Conservation (phyloP, 2,113 vertebrate genomes). For the Maylandia zebra region DNA sequence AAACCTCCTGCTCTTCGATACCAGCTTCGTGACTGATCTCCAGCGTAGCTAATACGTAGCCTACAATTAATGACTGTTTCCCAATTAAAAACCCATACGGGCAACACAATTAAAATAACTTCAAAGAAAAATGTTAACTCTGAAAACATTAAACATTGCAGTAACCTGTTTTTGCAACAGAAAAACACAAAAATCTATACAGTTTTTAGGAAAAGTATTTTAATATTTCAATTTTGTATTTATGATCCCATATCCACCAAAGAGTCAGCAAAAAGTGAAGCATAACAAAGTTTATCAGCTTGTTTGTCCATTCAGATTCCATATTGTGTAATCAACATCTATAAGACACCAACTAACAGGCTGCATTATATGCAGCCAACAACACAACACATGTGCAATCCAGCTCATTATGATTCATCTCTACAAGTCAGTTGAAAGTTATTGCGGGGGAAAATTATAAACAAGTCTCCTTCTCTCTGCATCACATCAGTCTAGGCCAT, state of each 20-base stretch:
- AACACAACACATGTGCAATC: background rate
- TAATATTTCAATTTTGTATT: background rate
- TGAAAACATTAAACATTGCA: conserved; percentile 37
- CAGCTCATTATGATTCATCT: conserved; percentile 49
- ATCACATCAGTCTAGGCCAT: conserved; percentile 49
- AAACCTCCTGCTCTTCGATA: conserved; percentile 28
- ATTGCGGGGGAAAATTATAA: conserved; percentile 50
- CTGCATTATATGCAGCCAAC: background rate
- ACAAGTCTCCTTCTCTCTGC: conserved; percentile 52
- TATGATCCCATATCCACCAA: background rate
- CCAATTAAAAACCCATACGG: conserved; percentile 50
- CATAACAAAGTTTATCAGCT: background rate
- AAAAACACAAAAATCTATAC: background rate
- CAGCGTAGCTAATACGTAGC: conserved; percentile 18
- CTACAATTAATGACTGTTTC: conserved; percentile 48
- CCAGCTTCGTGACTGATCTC: conserved; percentile 27
- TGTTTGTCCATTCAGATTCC: background rate
- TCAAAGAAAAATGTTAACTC: conserved; percentile 48
- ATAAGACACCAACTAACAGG: background rate
- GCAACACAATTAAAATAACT: conserved; percentile 61
- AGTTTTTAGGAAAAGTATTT: background rate
- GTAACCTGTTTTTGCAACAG: background rate
- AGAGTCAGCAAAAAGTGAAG: background rate
- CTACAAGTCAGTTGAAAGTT: conserved; percentile 43
- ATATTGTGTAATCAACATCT: background rate